A percentile compares a stretch with the other conserved stretches of the same genome.
These are phyloP conservation scores for Cuculus canorus DNA, from an alignment of 2,797 vertebrate species.

Conservation along the genomic window DNA sequence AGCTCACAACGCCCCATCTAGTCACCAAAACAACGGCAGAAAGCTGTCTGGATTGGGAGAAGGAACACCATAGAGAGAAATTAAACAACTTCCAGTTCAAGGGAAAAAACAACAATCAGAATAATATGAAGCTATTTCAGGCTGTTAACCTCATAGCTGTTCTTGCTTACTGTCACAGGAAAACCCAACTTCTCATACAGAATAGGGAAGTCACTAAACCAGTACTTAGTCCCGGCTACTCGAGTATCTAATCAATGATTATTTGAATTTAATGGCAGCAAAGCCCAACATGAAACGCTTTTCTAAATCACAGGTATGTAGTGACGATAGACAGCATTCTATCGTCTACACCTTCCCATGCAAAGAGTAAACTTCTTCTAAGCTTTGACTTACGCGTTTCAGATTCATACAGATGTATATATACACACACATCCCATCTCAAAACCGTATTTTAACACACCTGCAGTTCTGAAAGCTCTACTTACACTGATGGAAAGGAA, in stretches of 20 bases:
- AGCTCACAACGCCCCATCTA: conserved; percentile 56
- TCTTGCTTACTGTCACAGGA: conserved; percentile 10
- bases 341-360: background rate
- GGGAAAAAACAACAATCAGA: background rate
- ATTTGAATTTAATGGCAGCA: background rate
- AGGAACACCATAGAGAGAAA: conserved; percentile 59
- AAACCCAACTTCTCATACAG: conserved; percentile 34
- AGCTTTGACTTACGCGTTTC: background rate
- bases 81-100: conserved; percentile 70
- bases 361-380: background rate
- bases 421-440: background rate
- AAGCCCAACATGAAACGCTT: background rate
- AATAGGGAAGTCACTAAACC: conserved; percentile 47
- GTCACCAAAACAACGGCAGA: conserved; percentile 66
- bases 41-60: conserved; percentile 65
- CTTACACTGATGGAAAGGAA: background rate
- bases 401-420: rapidly evolving
- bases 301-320: background rate
- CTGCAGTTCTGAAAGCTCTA: background rate
- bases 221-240: background rate
- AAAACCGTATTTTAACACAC: background rate
- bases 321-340: background rate
- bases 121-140: conserved; percentile 31
- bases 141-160: conserved; percentile 41
- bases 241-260: background rate